Conservation (phyloP, 2,797 vertebrate genomes). For the Poecilia gillii region DNA sequence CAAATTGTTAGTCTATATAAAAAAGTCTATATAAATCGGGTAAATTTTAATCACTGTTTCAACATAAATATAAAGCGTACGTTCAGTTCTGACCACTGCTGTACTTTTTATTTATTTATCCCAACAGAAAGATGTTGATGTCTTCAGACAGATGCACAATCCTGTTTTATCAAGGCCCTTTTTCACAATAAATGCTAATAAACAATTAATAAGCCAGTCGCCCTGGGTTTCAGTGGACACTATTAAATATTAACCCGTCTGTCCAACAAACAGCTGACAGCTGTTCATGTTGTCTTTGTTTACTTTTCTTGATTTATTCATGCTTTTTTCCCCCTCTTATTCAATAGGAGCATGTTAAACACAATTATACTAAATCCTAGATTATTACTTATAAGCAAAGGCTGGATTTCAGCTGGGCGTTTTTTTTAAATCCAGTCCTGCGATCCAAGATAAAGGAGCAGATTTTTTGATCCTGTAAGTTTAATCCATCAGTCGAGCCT, state of each 20-base stretch:
- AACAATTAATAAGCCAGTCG: background rate
- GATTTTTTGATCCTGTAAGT: constrained; percentile 3
- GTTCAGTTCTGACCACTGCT: background rate
- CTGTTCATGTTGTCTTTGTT: constrained; percentile 47
- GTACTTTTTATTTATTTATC: background rate
- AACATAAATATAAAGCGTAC: background rate
- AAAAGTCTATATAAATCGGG: background rate
- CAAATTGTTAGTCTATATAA: background rate
- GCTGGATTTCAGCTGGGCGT: constrained; percentile 8
- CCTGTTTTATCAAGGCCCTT: background rate
- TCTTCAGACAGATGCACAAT: background rate
- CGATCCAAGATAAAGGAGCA: constrained; percentile 20
- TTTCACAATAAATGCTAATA: background rate
- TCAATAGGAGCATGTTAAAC: constrained; percentile 10
- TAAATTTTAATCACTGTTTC: background rate
- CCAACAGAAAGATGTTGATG: background rate
- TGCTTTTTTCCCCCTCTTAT: background rate
- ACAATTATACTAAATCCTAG: constrained; percentile 28
- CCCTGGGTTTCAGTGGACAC: constrained; percentile 27
- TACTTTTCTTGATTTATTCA: constrained; percentile 60
- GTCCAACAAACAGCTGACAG: constrained; percentile 52
- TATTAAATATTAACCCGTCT: constrained; percentile 56
- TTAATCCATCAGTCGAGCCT: background rate
- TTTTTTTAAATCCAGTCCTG: constrained; percentile 5
- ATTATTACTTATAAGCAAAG: constrained; percentile 28